phyloP scores from a whole-genome alignment of 2,888 invertebrate genomes.

The Tridacna gigas region DNA sequence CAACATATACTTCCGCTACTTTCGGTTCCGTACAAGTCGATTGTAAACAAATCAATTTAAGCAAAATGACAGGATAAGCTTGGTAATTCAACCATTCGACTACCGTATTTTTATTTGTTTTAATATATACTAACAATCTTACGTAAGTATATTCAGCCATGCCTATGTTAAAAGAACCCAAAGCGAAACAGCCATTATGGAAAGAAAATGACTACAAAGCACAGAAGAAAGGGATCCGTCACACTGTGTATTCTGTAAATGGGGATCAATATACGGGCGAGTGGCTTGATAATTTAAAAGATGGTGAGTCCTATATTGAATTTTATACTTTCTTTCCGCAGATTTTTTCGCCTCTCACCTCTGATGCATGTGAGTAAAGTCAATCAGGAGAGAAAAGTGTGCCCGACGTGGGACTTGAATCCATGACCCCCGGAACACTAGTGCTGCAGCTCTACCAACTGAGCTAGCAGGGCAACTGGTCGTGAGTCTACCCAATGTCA shows the following conservation, averaged over 20 bases:
- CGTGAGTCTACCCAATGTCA: no score
- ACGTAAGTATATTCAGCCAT: slow-evolving; percentile 56
- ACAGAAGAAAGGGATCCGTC: slow-evolving; percentile 84
- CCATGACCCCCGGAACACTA: no score
- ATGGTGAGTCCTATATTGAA: slow-evolving; percentile 76
- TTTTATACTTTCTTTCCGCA: no score
- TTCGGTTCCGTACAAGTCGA: background rate
- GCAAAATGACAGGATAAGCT: background rate
- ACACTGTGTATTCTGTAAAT: slow-evolving; percentile 85
- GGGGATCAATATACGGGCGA: slow-evolving; percentile 85
- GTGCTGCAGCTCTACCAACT: no score
- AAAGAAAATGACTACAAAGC: slow-evolving; percentile 84
- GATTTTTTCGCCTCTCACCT: no score
- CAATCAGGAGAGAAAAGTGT: no score
- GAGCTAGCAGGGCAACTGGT: no score
- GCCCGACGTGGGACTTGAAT: no score
- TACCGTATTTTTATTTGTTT: background rate
- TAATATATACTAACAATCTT: background rate
- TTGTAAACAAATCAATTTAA: slow-evolving; percentile 7
- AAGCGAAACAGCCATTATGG: slow-evolving; percentile 82
- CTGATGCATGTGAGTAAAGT: no score
- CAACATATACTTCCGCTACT: slow-evolving; percentile 13
- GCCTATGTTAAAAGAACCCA: slow-evolving; percentile 79
- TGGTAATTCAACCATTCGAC: background rate
- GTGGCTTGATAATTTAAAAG: slow-evolving; percentile 84